These are phyloP conservation scores for Microhierax caerulescens DNA, from an alignment of 2,797 vertebrate genomes.

Conservation along the genomic window DNA sequence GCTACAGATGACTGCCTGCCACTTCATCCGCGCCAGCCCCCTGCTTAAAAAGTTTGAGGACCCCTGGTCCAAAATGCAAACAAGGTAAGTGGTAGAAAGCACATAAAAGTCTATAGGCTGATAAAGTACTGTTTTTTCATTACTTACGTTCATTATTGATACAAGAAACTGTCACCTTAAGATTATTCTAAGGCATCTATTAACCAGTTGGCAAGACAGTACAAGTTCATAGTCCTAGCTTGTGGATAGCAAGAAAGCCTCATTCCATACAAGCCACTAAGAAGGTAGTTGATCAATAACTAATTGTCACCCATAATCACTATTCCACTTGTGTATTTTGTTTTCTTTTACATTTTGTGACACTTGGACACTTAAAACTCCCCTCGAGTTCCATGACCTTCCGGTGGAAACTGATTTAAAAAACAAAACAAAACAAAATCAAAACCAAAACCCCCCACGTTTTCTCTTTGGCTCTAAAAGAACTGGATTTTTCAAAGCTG, in stretches of 20 bases:
- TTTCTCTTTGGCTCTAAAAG: background rate
- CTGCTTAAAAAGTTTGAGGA: too few species aligned
- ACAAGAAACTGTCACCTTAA: background rate
- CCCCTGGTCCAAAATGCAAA: slow-evolving; percentile 12
- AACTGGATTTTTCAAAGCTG: background rate
- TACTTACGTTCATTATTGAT: background rate
- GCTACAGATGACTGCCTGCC: too few species aligned
- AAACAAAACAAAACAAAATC: background rate
- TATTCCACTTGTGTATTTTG: background rate
- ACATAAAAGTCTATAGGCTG: background rate
- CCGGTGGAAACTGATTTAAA: background rate
- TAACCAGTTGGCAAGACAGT: background rate
- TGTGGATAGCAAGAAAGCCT: background rate
- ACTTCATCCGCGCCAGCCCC: too few species aligned
- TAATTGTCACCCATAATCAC: background rate
- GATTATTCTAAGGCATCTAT: background rate
- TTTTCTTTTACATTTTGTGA: background rate
- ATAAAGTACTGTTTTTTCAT: background rate
- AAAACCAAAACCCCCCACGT: too few species aligned
- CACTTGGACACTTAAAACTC: background rate
- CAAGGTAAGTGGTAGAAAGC: background rate
- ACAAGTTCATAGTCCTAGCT: background rate
- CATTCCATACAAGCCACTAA: background rate
- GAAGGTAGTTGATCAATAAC: background rate
- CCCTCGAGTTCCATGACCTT: background rate